phyloP scores from a whole-genome alignment of 2,888 invertebrate genomes.

The Dendrolimus houi region DNA sequence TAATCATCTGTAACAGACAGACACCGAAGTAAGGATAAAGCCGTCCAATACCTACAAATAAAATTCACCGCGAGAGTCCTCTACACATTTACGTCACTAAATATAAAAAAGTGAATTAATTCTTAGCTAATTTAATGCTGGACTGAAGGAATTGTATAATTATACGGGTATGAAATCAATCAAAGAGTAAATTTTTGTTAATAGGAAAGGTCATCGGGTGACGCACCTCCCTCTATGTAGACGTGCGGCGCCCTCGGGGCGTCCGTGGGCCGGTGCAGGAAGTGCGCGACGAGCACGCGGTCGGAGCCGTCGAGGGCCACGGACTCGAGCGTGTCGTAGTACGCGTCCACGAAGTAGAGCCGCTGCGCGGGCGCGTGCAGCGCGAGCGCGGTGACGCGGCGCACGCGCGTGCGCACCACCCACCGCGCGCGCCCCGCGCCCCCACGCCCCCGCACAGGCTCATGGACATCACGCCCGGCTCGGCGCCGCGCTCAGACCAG shows the following conservation, averaged over 20 bases:
- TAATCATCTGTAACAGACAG: too few species aligned
- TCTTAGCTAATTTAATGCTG: too few species aligned
- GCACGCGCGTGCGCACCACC: constrained; percentile 77
- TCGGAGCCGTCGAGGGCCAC: constrained; percentile 81
- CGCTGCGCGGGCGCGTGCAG: constrained; percentile 84
- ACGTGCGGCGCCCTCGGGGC: constrained; percentile 12
- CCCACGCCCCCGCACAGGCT: constrained; percentile 78
- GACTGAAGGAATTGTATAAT: too few species aligned
- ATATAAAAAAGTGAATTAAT: too few species aligned
- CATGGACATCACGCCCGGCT: constrained; percentile 78
- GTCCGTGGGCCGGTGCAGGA: constrained; percentile 23
- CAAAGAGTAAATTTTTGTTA: too few species aligned
- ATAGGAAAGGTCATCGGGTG: too few species aligned
- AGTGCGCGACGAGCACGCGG: constrained; percentile 49
- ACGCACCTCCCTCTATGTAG: constrained; percentile 12
- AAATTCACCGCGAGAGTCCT: too few species aligned
- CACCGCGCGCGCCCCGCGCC: constrained; percentile 45
- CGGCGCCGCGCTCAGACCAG: constrained; percentile 84
- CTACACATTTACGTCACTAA: too few species aligned
- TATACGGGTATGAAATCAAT: too few species aligned
- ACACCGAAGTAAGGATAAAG: too few species aligned
- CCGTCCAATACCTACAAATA: too few species aligned
- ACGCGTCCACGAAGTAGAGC: constrained; percentile 91
- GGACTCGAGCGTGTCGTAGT: constrained; percentile 83
- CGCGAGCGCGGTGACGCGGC: constrained; percentile 86